Evolutionary conservation across 2,888 invertebrate genomes (phyloP).

Genomic region (Phaonia tiefii): DNA sequence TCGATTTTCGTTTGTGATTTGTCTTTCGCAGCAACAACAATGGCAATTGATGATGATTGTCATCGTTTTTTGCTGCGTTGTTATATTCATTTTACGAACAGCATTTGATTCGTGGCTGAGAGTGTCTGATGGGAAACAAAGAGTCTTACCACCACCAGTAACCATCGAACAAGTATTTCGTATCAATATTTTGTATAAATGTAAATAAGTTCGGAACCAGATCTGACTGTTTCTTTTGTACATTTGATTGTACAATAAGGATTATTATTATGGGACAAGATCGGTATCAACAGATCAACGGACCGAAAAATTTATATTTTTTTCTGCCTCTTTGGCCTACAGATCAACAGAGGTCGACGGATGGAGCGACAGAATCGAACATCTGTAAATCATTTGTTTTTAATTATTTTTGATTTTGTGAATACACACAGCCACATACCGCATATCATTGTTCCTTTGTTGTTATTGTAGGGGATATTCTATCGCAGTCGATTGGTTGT

Average conservation of each 20-base stretch:
- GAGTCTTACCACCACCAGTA: constrained; percentile 25
- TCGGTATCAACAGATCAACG: constrained; percentile 62
- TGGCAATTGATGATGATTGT: not conserved
- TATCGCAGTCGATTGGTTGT: constrained; percentile 23
- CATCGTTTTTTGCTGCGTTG: constrained; percentile 15
- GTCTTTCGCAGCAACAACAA: constrained; percentile 20
- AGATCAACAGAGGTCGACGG: constrained; percentile 1
- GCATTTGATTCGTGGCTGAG: not conserved
- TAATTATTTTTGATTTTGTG: constrained; percentile 50
- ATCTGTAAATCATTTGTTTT: constrained; percentile 68
- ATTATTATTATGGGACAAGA: constrained; percentile 65
- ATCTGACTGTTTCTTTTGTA: constrained; percentile 41
- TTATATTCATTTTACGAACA: too few species aligned
- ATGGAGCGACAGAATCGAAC: constrained; percentile 45
- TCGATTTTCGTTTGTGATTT: constrained; percentile 55
- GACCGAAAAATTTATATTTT: not conserved
- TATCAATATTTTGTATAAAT: not conserved
- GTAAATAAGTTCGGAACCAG: not conserved
- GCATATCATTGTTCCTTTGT: constrained; percentile 27
- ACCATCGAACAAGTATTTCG: not conserved
- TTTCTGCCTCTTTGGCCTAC: constrained; percentile 27
- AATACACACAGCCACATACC: constrained; percentile 31
- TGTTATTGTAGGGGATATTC: constrained; percentile 21
- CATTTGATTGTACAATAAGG: constrained; percentile 57
- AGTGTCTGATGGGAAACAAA: constrained; percentile 53